Percentiles rank a stretch among this genome's conserved stretches.
Conservation (phyloP, 2,113 vertebrate genomes). For the Chrysemys picta region DNA sequence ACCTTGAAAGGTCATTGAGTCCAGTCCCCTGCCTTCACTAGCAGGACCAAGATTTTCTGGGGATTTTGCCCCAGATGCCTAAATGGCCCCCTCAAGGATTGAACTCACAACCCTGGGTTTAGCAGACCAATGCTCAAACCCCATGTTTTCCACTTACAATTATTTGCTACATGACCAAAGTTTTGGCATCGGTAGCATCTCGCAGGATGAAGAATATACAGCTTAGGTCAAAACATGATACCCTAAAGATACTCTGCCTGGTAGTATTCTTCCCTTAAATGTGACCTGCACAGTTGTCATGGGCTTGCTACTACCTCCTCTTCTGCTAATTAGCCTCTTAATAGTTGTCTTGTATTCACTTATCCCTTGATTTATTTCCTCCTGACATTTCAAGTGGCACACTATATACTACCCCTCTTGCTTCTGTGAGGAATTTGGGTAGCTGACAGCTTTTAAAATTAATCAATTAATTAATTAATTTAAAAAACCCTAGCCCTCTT, state of each 20-base stretch:
- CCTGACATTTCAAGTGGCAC: not conserved
- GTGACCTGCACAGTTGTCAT: not conserved
- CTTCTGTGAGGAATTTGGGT: not conserved
- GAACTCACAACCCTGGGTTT: too few relatives aligned
- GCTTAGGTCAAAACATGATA: not conserved
- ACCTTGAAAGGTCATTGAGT: too few relatives aligned
- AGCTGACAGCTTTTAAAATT: not conserved
- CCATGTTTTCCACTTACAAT: too few relatives aligned
- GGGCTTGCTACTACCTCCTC: not conserved
- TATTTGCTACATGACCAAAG: too few relatives aligned
- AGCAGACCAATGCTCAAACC: too few relatives aligned
- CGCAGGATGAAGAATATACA: too few relatives aligned
- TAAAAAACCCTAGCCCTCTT: not conserved
- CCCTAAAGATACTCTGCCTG: not conserved
- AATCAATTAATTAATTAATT: too few relatives aligned
- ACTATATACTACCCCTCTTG: not conserved
- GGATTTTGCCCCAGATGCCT: too few relatives aligned
- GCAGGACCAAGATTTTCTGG: too few relatives aligned
- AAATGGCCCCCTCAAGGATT: too few relatives aligned
- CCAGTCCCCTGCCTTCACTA: too few relatives aligned
- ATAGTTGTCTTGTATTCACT: not conserved
- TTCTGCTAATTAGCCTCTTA: not conserved
- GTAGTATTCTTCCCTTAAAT: not conserved
- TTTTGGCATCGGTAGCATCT: too few relatives aligned
- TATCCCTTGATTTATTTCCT: not conserved